These are phyloP conservation scores for Poecilia picta DNA, from an alignment of 2,797 vertebrate species.

Conservation along the genomic window DNA sequence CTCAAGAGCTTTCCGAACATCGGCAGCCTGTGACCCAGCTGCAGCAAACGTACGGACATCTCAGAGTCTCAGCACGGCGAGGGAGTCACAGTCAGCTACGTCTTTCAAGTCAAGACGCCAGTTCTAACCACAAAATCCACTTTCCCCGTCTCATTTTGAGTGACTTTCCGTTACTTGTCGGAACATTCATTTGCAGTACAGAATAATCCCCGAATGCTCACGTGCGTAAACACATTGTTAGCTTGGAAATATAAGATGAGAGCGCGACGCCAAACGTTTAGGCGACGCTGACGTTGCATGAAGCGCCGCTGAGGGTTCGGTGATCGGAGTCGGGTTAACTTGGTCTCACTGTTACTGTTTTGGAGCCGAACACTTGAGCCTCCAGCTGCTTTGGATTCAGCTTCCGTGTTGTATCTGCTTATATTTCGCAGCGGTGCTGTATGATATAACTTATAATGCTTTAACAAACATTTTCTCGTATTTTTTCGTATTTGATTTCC, in stretches of 20 bases:
- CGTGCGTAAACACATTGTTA: slow-evolving; percentile 10
- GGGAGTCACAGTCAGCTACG: not conserved
- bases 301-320: slow-evolving; percentile 7
- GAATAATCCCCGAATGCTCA: not conserved
- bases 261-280: not conserved
- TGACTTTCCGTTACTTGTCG: slow-evolving; percentile 3
- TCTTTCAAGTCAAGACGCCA: slow-evolving; percentile 14
- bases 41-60: slow-evolving; percentile 10
- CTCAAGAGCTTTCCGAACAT: slow-evolving; percentile 99
- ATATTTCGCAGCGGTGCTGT: slow-evolving; percentile 61
- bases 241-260: not conserved
- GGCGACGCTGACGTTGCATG: slow-evolving; percentile 14
- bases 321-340: slow-evolving; percentile 13
- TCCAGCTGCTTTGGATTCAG: slow-evolving; percentile 49
- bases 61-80: slow-evolving; percentile 28
- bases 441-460: slow-evolving; percentile 64
- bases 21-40: slow-evolving; percentile 88
- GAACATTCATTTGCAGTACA: slow-evolving; percentile 2
- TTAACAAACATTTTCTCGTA: slow-evolving; percentile 16
- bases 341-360: slow-evolving; percentile 39
- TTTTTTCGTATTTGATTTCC: not conserved
- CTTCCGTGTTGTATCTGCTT: slow-evolving; percentile 64
- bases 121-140: slow-evolving; percentile 8
- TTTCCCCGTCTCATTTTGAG: slow-evolving; percentile 2
- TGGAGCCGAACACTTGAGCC: slow-evolving; percentile 33